A percentile compares a stretch with the other conserved stretches of the same genome.
Conservation (phyloP, 1,140 invertebrate species). For the Yoshiicerus persimilis region DNA sequence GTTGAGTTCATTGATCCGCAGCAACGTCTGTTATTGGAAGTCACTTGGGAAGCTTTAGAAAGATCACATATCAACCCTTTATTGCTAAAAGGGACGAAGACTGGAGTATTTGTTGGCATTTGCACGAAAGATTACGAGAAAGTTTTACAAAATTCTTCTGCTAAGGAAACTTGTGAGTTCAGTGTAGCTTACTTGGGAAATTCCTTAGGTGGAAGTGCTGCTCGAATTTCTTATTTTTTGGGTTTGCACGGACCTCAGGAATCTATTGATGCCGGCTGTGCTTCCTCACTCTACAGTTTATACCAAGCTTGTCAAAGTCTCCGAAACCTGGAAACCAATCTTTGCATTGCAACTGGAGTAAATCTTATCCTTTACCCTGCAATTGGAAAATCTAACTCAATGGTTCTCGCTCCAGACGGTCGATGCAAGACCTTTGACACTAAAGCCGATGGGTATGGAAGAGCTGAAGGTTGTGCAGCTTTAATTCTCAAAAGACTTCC, state of each 20-base stretch:
- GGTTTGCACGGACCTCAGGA: conserved; percentile 19
- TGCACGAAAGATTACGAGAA: conserved; percentile 26
- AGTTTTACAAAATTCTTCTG: conserved; percentile 27
- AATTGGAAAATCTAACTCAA: background rate
- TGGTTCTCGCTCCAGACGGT: background rate
- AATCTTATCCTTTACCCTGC: conserved; percentile 12
- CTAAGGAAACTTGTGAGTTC: conserved; percentile 52
- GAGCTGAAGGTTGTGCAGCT: background rate
- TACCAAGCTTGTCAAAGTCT: conserved; percentile 15
- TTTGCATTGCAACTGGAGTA: background rate
- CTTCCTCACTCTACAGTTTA: background rate
- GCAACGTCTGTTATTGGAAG: conserved; percentile 62
- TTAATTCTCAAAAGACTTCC: background rate
- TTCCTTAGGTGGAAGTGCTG: conserved; percentile 3
- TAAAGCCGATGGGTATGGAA: background rate
- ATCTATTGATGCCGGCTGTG: background rate
- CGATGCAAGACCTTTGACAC: background rate
- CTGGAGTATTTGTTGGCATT: conserved; percentile 13
- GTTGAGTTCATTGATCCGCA: conserved; percentile 66
- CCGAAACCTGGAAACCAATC: background rate
- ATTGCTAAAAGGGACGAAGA: background rate
- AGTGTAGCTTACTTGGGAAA: conserved; percentile 58
- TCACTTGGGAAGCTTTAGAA: conserved; percentile 63
- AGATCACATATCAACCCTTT: conserved; percentile 51
- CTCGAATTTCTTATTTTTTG: conserved; percentile 3